Evolutionary conservation across 2,888 invertebrate genomes (phyloP).

Genomic region (Frankliniella intonsa): DNA sequence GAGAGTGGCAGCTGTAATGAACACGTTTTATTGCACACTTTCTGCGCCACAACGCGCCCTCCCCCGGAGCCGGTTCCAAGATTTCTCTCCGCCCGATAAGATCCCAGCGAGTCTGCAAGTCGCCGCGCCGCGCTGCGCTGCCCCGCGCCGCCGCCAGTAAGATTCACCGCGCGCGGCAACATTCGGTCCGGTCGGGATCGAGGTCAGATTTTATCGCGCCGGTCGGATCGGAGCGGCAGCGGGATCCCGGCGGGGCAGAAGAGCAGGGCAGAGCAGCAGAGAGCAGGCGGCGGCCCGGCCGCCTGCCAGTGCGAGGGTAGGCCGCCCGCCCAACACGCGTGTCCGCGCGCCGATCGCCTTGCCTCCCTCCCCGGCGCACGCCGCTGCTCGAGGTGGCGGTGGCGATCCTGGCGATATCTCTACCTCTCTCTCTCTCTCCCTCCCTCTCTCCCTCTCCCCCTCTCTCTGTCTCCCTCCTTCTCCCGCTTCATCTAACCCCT

Average conservation of each 20-base stretch:
- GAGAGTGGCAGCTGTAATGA: too few species aligned
- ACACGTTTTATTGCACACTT: too few species aligned
- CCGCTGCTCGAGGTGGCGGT: not conserved
- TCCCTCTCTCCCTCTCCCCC: too few species aligned
- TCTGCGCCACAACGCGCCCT: too few species aligned
- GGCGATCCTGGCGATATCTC: too few species aligned
- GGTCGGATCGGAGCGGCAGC: not conserved
- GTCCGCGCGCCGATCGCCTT: not conserved
- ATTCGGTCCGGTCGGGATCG: not conserved
- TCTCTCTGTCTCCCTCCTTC: too few species aligned
- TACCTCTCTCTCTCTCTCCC: too few species aligned
- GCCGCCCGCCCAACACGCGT: not conserved
- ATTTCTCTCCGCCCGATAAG: not conserved
- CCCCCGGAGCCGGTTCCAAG: not conserved
- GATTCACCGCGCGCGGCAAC: conserved; percentile 16
- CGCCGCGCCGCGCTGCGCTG: not conserved
- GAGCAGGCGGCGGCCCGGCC: not conserved
- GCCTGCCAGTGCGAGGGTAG: not conserved
- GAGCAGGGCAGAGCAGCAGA: not conserved
- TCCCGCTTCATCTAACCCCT: too few species aligned
- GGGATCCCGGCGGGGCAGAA: not conserved
- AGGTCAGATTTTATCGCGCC: not conserved
- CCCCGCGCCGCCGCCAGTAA: not conserved
- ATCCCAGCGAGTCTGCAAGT: not conserved
- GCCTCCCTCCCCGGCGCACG: not conserved